Conservation (phyloP, 2,888 invertebrate species). For the Aradus depressus region DNA sequence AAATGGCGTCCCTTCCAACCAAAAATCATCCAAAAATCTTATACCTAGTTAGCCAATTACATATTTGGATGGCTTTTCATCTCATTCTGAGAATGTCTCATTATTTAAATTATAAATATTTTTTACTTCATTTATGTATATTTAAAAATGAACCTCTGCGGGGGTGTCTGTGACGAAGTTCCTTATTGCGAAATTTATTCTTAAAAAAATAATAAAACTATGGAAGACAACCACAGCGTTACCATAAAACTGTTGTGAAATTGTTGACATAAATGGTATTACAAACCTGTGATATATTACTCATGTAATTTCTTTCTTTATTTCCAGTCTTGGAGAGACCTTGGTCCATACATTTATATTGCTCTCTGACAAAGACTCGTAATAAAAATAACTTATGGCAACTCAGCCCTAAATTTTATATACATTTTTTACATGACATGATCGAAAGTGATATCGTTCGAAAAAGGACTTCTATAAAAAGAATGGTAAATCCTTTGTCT, state of each 20-base stretch:
- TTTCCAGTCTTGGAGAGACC: background rate
- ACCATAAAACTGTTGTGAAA: conserved; percentile 14
- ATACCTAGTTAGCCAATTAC: conserved; percentile 22
- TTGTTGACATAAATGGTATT: conserved; percentile 7
- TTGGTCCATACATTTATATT: background rate
- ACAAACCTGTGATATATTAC: conserved; percentile 15
- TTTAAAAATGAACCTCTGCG: conserved; percentile 5
- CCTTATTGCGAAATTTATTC: conserved; percentile 9
- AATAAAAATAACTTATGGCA: background rate
- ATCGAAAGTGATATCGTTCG: too few species aligned
- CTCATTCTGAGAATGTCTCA: conserved; percentile 10
- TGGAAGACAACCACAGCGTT: conserved; percentile 13
- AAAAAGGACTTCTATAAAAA: too few species aligned
- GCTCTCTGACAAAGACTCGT: background rate
- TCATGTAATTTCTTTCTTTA: background rate
- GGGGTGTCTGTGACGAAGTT: conserved; percentile 12
- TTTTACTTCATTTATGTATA: conserved; percentile 6
- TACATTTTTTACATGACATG: too few species aligned
- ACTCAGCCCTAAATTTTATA: background rate
- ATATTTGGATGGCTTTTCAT: conserved; percentile 3
- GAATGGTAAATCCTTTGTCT: too few species aligned
- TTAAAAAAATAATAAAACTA: conserved; percentile 1
- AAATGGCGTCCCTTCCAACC: conserved; percentile 24
- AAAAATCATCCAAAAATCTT: conserved; percentile 25
- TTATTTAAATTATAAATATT: conserved; percentile 9